Conservation (phyloP, 1,140 invertebrate genomes). For the Leptonema lineaticorne region DNA sequence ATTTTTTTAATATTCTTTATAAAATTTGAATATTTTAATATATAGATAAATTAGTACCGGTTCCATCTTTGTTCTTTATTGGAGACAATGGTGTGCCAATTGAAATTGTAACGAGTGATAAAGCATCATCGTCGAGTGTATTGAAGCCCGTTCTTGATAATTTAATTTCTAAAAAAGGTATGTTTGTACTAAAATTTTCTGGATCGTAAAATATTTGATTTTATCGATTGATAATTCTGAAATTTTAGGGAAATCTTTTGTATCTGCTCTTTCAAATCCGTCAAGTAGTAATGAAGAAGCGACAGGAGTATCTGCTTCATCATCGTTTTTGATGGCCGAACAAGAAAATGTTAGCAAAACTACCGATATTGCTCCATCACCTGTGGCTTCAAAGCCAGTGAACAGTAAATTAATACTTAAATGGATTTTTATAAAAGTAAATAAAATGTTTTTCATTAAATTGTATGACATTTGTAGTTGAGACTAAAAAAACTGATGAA, state of each 20-base stretch:
- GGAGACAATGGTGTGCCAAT: conserved; percentile 72
- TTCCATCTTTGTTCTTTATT: conserved; percentile 86
- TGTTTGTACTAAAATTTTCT: not conserved
- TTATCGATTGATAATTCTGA: not conserved
- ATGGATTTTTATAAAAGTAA: not conserved
- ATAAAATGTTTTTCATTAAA: not conserved
- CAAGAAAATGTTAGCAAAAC: conserved; percentile 12
- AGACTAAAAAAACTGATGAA: conserved; percentile 6
- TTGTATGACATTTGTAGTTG: conserved; percentile 7
- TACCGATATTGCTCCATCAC: not conserved
- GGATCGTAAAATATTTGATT: not conserved
- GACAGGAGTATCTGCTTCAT: not conserved
- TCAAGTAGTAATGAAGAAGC: not conserved
- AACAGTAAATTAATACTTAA: not conserved
- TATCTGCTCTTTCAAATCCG: not conserved
- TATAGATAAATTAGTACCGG: conserved; percentile 76
- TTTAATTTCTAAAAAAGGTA: conserved; percentile 21
- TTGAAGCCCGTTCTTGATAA: conserved; percentile 21
- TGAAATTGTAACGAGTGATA: conserved; percentile 69
- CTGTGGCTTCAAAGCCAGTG: not conserved
- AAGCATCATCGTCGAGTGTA: conserved; percentile 25
- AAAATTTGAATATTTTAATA: not conserved
- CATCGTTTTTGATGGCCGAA: conserved; percentile 31
- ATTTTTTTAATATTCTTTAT: not conserved
- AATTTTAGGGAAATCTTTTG: not conserved